These are phyloP conservation scores for Cheumatopsyche charites DNA, from an alignment of 1,140 invertebrate genomes.

Conservation along the genomic window DNA sequence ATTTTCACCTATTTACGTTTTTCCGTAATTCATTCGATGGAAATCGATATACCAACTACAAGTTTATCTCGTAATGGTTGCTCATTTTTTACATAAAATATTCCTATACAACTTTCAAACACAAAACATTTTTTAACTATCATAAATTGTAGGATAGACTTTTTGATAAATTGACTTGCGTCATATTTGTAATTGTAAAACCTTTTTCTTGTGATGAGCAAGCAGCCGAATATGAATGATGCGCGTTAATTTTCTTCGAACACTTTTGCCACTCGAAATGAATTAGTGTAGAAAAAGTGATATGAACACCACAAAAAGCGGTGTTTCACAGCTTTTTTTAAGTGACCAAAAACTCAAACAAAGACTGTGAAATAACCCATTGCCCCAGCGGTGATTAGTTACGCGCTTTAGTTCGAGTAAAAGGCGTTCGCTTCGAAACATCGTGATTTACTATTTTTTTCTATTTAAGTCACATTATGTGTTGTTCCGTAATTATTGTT, in stretches of 20 bases:
- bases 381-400: slow-evolving; percentile 15
- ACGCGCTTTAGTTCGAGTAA: slow-evolving; percentile 21
- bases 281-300: slow-evolving; percentile 4
- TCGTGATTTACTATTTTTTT: slow-evolving; percentile 7
- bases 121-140: background rate
- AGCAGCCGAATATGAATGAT: background rate
- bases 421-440: slow-evolving; percentile 4
- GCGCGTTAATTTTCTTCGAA: background rate
- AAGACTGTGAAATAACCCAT: slow-evolving; percentile 27
- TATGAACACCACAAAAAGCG: background rate
- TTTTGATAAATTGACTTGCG: background rate
- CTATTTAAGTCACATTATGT: background rate
- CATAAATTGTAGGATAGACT: no score
- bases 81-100: no score
- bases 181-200: slow-evolving; percentile 6
- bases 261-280: slow-evolving; percentile 5
- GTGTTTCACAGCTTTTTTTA: background rate
- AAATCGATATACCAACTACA: no score
- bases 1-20: no score
- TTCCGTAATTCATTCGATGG: no score
- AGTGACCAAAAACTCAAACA: slow-evolving; percentile 5
- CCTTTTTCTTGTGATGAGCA: background rate
- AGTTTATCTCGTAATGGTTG: no score
- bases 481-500: no score
- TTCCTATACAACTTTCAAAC: background rate